phyloP scores from a whole-genome alignment of 1,140 invertebrate genomes.

The Lamellibrachia luymesi region DNA sequence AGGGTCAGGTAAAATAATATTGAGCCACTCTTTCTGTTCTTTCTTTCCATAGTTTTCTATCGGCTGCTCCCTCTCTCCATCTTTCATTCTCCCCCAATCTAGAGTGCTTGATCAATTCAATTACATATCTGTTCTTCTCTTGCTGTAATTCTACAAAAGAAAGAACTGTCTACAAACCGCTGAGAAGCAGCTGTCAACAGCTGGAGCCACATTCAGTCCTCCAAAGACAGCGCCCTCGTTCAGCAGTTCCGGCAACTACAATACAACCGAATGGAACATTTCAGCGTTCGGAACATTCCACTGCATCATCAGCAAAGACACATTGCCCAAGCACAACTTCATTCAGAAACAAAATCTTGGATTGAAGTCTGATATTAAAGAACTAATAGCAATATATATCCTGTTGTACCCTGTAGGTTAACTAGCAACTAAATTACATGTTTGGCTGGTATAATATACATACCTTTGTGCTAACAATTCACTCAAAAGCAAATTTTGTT shows the following conservation, averaged over 20 bases:
- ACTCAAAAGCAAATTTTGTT: too few relatives aligned
- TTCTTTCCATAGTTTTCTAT: not conserved
- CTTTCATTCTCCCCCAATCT: not conserved
- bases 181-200: conserved; percentile 66
- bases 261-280: not conserved
- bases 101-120: not conserved
- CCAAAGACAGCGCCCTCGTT: conserved; percentile 63
- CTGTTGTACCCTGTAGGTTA: not conserved
- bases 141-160: not conserved
- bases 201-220: conserved; percentile 58
- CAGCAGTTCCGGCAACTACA: conserved; percentile 62
- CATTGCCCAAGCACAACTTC: not conserved
- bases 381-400: not conserved
- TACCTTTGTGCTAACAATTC: too few relatives aligned
- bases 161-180: conserved; percentile 57
- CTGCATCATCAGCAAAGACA: not conserved
- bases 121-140: not conserved
- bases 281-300: not conserved
- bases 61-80: not conserved
- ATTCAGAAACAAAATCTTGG: not conserved
- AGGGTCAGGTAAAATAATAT: too few relatives aligned
- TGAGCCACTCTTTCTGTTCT: too few relatives aligned
- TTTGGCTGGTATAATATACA: too few relatives aligned
- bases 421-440: not conserved
- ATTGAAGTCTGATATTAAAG: not conserved